Base-by-base conservation (phyloP, 2,113 vertebrate genomes). In the Indicator indicator region DNA sequence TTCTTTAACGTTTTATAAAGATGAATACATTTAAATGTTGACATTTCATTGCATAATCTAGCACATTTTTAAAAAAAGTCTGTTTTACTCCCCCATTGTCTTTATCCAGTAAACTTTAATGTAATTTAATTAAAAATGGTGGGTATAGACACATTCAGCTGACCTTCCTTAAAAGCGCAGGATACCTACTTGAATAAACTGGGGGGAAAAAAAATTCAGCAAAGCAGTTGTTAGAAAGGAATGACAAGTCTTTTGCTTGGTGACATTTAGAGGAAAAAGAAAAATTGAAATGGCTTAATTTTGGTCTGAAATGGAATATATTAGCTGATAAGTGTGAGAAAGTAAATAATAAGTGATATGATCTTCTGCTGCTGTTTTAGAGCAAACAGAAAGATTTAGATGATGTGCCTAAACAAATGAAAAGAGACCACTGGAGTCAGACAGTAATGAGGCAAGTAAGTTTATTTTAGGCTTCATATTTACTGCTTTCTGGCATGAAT, bases 191-290 rank as follows among this genome's bases (percentile, higher is more conserved):
- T n/a, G 40, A 82, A 70, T 77, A 69, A 92, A 69, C 8, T 20
- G 23, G 15, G 26, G 19, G 26, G 16, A 36, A 94, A 71, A 68
- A 46, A 90, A 56, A 58, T 68, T 68, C 38, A 64, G 58, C 48
- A 79, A 85, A 87, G 67, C 38, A 58, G 50, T 68, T 68, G 18
- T 59, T 89, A 59, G 58, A 78, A 68, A 18, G 32, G 54, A 81
- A 60, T 74, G 32, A 38, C n/a, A 71, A 71, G 30, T 72, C 38
- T 92, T 86, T 55, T 75, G 28, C 48, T 78, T 50, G 26, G 58
- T 94, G 89, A 73, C 82, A 73, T 91, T 89, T 85, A 89, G 44
- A 84, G 89, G 38, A 75, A 56, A 81, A 92, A 68, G 76, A 75
- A 56, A 92, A 87, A 73, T 19, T 48, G 18, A 74, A 27, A 68